Conservation (phyloP, 2,797 vertebrate genomes). For the Pogonophryne albipinna region DNA sequence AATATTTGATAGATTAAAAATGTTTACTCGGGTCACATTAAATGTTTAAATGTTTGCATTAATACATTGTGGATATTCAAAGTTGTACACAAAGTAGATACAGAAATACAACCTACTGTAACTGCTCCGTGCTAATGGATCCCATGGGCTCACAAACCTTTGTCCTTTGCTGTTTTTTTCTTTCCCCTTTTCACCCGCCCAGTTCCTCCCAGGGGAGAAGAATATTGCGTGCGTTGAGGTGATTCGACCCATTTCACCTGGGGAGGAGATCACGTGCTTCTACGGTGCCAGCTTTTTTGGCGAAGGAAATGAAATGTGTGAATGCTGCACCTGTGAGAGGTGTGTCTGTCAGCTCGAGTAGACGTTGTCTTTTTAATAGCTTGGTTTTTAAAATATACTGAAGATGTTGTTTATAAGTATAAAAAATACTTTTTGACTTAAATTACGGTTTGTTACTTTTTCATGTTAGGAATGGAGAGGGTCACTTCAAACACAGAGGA, state of each 20-base stretch:
- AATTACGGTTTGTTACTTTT: not conserved
- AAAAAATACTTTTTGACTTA: not conserved
- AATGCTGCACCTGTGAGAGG: conserved; percentile 96
- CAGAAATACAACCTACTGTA: conserved; percentile 3
- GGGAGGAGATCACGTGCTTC: conserved; percentile 96
- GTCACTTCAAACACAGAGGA: conserved; percentile 88
- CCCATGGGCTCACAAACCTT: conserved; percentile 53
- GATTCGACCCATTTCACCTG: conserved; percentile 92
- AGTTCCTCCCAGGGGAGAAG: conserved; percentile 94
- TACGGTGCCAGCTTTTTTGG: conserved; percentile 96
- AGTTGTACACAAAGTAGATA: not conserved
- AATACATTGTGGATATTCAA: not conserved
- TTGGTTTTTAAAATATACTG: not conserved
- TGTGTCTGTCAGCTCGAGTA: conserved; percentile 64
- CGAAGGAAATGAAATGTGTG: conserved; percentile 95
- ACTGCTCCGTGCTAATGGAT: conserved; percentile 21
- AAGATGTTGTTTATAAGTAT: not conserved
- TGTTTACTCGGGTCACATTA: not conserved
- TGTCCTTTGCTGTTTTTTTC: conserved; percentile 35
- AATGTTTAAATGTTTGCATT: too few relatives aligned
- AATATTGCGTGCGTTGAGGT: conserved; percentile 93
- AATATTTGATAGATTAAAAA: not conserved
- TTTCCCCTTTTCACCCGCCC: conserved; percentile 39
- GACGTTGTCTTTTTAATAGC: not conserved
- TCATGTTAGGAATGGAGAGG: conserved; percentile 88